These are phyloP conservation scores for Cyrtonyx montezumae DNA, from an alignment of 2,113 vertebrate species.

Conservation along the genomic window DNA sequence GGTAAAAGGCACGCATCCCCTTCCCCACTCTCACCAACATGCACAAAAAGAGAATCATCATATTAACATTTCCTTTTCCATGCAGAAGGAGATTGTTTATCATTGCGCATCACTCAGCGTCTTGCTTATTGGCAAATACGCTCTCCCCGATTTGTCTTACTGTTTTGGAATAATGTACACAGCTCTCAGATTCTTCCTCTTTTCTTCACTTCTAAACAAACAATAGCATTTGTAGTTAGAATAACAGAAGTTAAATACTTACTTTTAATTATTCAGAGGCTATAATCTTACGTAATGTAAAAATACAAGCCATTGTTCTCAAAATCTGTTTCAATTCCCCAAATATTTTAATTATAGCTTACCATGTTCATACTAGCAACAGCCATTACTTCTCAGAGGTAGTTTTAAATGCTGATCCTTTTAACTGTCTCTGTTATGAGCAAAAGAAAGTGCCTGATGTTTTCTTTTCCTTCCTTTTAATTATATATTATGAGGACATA, in stretches of 20 bases:
- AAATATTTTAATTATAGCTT: constrained; percentile 38
- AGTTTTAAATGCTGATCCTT: constrained; percentile 14
- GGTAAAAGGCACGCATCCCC: background rate
- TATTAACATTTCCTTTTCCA: background rate
- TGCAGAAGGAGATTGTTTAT: background rate
- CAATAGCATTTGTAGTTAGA: constrained; percentile 19
- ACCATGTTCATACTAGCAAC: background rate
- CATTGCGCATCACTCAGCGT: background rate
- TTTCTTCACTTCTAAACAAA: constrained; percentile 34
- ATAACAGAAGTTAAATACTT: background rate
- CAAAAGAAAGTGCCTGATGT: background rate
- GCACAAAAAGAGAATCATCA: background rate
- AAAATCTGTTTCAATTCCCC: constrained; percentile 32
- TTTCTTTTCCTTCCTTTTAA: constrained; percentile 4
- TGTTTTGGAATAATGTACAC: background rate
- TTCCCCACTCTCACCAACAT: background rate
- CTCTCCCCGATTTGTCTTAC: background rate
- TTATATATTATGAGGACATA: background rate
- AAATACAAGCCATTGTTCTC: constrained; percentile 29
- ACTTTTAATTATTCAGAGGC: constrained; percentile 23
- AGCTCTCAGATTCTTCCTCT: background rate
- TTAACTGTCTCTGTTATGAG: background rate
- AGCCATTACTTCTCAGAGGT: constrained; percentile 3
- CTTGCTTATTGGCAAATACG: constrained; percentile 21
- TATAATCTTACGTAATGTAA: background rate